Evolutionary conservation across 2,113 vertebrate genomes (phyloP).

Genomic region (Turdus rufiventris): DNA sequence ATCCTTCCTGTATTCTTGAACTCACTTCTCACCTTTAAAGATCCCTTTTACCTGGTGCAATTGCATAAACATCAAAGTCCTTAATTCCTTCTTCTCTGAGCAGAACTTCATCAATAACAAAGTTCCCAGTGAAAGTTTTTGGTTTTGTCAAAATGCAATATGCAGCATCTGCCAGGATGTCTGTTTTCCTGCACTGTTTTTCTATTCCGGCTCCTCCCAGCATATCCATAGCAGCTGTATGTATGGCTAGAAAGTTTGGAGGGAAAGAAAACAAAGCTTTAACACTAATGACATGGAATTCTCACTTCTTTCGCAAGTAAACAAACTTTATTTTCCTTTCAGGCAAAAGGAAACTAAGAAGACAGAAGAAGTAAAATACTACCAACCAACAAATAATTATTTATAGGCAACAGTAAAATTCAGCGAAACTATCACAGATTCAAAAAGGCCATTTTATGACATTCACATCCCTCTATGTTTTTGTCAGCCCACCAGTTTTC

Average conservation of each 20-base stretch:
- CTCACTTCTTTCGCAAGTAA: neutral
- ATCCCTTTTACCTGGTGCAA: conserved; percentile 82
- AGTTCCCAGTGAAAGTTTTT: conserved; percentile 88
- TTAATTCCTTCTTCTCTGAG: conserved; percentile 84
- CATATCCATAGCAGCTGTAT: conserved; percentile 95
- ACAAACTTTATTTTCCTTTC: neutral
- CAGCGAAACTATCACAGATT: neutral
- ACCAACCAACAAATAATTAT: neutral
- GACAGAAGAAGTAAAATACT: neutral
- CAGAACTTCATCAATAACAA: conserved; percentile 89
- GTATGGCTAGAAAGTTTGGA: conserved; percentile 78
- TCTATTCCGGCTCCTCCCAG: conserved; percentile 82
- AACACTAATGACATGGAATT: neutral
- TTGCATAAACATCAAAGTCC: conserved; percentile 88
- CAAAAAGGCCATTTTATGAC: neutral
- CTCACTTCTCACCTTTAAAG: neutral
- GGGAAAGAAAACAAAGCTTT: neutral
- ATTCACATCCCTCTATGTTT: neutral
- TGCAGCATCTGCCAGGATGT: conserved; percentile 94
- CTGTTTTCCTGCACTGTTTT: conserved; percentile 88
- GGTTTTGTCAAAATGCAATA: conserved; percentile 86
- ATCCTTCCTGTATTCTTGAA: neutral
- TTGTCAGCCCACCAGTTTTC: neutral
- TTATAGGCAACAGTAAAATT: neutral
- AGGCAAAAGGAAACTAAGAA: neutral